Percentiles rank a stretch among this genome's conserved stretches.
phyloP scores from a whole-genome alignment of 2,888 invertebrate species.

The Mycalesis mineus region DNA sequence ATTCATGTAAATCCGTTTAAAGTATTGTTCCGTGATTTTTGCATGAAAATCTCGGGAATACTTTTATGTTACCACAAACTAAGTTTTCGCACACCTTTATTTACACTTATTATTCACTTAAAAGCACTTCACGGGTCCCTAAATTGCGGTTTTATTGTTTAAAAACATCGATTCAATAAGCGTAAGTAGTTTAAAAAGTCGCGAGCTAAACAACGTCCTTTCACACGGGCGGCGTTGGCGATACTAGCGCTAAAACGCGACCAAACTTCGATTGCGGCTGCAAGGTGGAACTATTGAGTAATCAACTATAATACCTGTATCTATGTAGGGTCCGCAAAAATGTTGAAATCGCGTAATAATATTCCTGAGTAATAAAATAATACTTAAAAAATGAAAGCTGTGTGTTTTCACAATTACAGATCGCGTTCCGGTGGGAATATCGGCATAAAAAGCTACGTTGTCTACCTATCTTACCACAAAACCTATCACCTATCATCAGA shows the following conservation, averaged over 20 bases:
- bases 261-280: constrained; percentile 22
- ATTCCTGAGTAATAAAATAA: too few species aligned
- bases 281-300: constrained; percentile 29
- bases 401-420: too few species aligned
- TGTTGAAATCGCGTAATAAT: not conserved
- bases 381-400: too few species aligned
- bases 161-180: constrained; percentile 52
- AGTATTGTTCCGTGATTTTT: constrained; percentile 63
- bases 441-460: too few species aligned
- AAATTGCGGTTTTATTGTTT: constrained; percentile 38
- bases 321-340: constrained; percentile 11
- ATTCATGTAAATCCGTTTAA: constrained; percentile 57
- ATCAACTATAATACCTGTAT: constrained; percentile 17
- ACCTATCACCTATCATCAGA: too few species aligned
- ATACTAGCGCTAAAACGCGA: constrained; percentile 51
- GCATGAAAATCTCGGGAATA: constrained; percentile 61
- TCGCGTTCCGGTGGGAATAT: too few species aligned
- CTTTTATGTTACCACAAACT: constrained; percentile 38
- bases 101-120: constrained; percentile 46
- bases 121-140: constrained; percentile 51
- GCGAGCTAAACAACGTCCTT: constrained; percentile 33
- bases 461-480: too few species aligned
- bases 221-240: constrained; percentile 39
- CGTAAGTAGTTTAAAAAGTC: constrained; percentile 55
- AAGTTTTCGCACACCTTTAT: constrained; percentile 39